Evolutionary conservation across 2,113 vertebrate species (phyloP).

Genomic region (Cepphus grylle): DNA sequence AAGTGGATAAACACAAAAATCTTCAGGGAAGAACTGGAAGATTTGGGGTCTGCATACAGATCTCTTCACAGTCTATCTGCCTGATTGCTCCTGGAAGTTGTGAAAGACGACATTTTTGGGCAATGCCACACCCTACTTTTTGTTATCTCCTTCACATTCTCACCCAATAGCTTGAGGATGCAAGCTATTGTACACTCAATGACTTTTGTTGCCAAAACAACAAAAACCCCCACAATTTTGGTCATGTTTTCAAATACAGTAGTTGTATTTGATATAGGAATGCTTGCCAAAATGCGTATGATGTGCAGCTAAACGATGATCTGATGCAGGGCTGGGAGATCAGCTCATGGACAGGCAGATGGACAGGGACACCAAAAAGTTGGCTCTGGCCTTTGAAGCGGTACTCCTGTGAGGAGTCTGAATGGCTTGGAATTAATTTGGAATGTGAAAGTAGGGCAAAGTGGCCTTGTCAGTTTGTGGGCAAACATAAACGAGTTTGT

Average conservation of each 20-base stretch:
- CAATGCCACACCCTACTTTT: neutral
- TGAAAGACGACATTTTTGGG: neutral
- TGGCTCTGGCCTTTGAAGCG: neutral
- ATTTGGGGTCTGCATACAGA: neutral
- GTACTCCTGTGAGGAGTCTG: neutral
- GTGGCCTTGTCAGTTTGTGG: neutral
- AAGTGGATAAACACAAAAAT: neutral
- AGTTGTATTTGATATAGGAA: neutral
- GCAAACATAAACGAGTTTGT: neutral
- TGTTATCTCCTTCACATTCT: neutral
- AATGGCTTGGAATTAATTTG: neutral
- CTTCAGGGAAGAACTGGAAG: neutral
- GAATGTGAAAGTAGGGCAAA: neutral
- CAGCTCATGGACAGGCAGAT: neutral
- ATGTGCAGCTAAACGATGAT: neutral
- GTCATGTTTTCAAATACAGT: neutral
- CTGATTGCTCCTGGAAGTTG: neutral
- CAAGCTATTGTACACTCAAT: neutral
- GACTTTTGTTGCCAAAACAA: neutral
- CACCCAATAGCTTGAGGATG: neutral
- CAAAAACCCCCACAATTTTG: neutral
- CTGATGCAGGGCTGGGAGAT: neutral
- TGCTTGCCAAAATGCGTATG: accelerated
- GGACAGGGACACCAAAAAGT: neutral
- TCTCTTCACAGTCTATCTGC: neutral